Base-by-base conservation (phyloP, 2,797 vertebrate species). In the Pangasius sanitwongsei region DNA sequence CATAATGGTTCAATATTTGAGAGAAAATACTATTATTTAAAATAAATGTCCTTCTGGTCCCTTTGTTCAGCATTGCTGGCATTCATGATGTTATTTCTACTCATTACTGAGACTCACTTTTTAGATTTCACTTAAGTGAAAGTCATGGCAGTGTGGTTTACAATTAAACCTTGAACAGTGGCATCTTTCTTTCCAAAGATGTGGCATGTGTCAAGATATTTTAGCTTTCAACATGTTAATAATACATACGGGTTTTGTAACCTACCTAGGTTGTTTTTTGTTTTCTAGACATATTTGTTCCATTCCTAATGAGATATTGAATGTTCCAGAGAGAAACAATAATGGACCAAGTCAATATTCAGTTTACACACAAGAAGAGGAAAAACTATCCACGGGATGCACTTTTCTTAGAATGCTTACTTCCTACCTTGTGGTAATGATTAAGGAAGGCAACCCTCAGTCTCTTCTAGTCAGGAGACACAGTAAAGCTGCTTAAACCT, bases 401-500 rank as follows among this genome's bases (percentile, higher is more conserved):
- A 88, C 55, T 80, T 84, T 89, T 48, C 84, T n/a, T 81, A 86
- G 57, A n/a, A 84, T 61, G 55, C 55, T 37, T 78, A 78, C 48
- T 86, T 67, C 59, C 87, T 53, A 87, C 89, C 87, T 86, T 12
- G 53, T 55, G 67, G 86, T 57, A 89, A 89, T 86, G 67, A 70
- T 83, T 86, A 44, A 61, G 87, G 83, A 59, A 59, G 50, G 34
- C 48, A 72, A 89, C 75, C 69, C 80, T 67, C 57, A 85, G 78
- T 61, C 85, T 91, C 90, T 87, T 85, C 80, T 83, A 67, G 87
- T 55, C 80, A 85, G 67, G 59, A 65, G 34, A 88, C 83, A 89
- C 72, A 83, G 88, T 83, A 78, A 74, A 91, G 88, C 80, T 85
- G 91, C 91, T 91, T 90, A 92, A 90, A 91, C 92, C 90, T 89